Base-by-base conservation (phyloP, 1,140 invertebrate species). In the Drosophila simulans region DNA sequence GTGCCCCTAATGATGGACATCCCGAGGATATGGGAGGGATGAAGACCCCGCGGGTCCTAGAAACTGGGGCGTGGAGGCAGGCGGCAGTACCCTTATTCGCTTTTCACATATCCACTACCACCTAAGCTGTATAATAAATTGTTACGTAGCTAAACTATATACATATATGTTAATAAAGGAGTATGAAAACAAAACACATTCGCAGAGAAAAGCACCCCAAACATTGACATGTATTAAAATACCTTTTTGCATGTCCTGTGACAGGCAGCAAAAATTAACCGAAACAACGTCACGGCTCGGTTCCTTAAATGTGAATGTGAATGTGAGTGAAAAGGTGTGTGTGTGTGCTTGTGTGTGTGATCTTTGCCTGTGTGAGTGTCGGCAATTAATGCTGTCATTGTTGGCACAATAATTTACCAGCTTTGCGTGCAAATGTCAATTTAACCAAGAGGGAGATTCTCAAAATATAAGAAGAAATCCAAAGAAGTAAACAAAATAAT, bases 151-250 rank as follows among this genome's bases (percentile, higher is more conserved):
- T 22, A 22, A 2, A 3, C 20, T 2, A 22, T 22, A 22, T 22
- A 22, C 17, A 17, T 17, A 17, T 17, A 17, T 17, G 17, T 17
- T 17, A 17, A 17, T 22, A 22, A 22, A 22, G 20, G 20, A 22
- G 3, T 22, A 22, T 22, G 0, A 22, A 2, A 22, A 22, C 20
- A 22, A 22, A 22, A 58, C 7, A 25, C 31, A 12, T 3, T 10
- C 31, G 31, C 31, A 31, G 31, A 31, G 31, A 31, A 31, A 31
- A 40, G 17, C 45, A 59, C 11, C 15, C 20, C 40, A 20, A 31
- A 40, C 42, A 70, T 40, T 70, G 68, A 71, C 68, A 42, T 71
- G 20, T 70, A 71, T 71, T 71, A 70, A 70, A 70, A 71, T 70
- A 57, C 43, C 52, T 49, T 57, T 71, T 70, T 34, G 68, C 68